phyloP scores from a whole-genome alignment of 2,888 invertebrate genomes.

The Phaonia tiefii region DNA sequence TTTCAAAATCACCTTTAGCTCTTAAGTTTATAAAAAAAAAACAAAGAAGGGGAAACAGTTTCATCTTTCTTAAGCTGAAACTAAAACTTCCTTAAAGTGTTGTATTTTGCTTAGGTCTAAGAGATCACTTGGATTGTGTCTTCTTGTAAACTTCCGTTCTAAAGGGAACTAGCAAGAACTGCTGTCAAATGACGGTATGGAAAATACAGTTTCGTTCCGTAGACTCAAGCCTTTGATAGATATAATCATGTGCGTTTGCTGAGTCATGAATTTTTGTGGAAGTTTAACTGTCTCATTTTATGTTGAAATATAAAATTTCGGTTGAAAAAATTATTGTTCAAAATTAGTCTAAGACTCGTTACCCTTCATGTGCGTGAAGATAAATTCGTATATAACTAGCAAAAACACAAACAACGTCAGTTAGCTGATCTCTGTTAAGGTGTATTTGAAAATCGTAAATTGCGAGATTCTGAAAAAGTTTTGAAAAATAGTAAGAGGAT shows the following conservation, averaged over 20 bases:
- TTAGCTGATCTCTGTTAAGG: too few relatives aligned
- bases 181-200: neutral
- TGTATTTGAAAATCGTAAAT: too few relatives aligned
- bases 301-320: too few relatives aligned
- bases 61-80: constrained; percentile 2
- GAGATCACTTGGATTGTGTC: neutral
- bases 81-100: neutral
- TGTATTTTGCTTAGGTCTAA: neutral
- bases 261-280: constrained; percentile 32
- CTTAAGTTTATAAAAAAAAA: neutral
- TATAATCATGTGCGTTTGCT: constrained; percentile 26
- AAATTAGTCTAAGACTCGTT: too few relatives aligned
- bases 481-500: too few relatives aligned
- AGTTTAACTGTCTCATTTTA: constrained; percentile 5
- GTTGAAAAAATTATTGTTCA: too few relatives aligned
- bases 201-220: too few relatives aligned
- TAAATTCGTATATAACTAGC: too few relatives aligned
- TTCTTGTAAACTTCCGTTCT: constrained; percentile 10
- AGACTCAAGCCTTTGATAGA: neutral
- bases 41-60: neutral
- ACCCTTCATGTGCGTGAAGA: too few relatives aligned
- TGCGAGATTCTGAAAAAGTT: too few relatives aligned
- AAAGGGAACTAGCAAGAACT: neutral
- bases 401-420: too few relatives aligned
- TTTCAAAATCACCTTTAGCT: constrained; percentile 7